phyloP scores from a whole-genome alignment of 1,140 invertebrate genomes.

The Pygmarrhopalites habei region DNA sequence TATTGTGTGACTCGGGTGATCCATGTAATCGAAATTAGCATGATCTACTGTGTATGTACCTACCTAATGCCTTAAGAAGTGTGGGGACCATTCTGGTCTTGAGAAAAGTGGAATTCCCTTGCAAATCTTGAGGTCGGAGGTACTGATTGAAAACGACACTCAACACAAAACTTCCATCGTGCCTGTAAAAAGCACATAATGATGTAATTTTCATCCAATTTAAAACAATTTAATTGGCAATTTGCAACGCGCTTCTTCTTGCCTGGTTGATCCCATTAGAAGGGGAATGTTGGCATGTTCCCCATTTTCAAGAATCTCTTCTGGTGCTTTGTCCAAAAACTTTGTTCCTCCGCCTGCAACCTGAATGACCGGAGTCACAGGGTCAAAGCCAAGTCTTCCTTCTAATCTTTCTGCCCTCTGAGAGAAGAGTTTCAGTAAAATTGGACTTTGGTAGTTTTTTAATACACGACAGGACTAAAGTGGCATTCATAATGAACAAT shows the following conservation, averaged over 20 bases:
- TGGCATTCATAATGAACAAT: not conserved
- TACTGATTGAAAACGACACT: slow-evolving; percentile 21
- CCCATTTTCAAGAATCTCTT: slow-evolving; percentile 4
- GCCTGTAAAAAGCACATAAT: no score
- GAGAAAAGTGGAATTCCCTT: slow-evolving; percentile 12
- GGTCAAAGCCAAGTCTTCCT: slow-evolving; percentile 12
- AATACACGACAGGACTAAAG: not conserved
- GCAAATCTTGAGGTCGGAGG: slow-evolving; percentile 10
- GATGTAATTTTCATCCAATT: no score
- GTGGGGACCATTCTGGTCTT: slow-evolving; percentile 15
- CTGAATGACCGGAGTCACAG: slow-evolving; percentile 23
- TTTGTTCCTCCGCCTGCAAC: not conserved
- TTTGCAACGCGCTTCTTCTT: no score
- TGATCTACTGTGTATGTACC: not conserved
- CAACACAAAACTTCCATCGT: slow-evolving; percentile 29
- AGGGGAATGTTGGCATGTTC: slow-evolving; percentile 27
- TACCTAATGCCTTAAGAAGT: slow-evolving; percentile 21
- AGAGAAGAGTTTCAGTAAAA: no score
- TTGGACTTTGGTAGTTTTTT: not conserved
- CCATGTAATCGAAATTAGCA: not conserved
- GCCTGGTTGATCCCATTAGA: slow-evolving; percentile 24
- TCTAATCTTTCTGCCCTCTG: not conserved
- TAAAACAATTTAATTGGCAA: no score
- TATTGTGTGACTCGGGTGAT: not conserved
- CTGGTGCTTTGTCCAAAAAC: slow-evolving; percentile 14